These are phyloP conservation scores for Stichopus chloronotus DNA, from an alignment of 35 echinoderm and acorn worm species.

Conservation along the genomic window DNA sequence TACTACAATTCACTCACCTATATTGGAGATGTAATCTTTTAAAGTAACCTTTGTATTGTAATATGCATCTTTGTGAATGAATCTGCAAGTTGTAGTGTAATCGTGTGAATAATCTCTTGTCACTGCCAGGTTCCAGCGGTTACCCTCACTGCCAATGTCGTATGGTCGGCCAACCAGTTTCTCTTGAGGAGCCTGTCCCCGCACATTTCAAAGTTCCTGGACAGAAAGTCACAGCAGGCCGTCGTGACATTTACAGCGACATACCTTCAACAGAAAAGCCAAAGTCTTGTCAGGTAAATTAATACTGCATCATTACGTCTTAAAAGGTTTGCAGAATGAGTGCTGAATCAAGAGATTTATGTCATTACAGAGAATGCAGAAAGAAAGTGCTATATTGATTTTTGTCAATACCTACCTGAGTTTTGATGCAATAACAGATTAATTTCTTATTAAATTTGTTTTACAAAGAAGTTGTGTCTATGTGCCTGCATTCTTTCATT, in stretches of 20 bases:
- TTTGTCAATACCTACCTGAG: no score
- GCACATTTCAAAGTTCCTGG: conserved; percentile 86
- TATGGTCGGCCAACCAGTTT: conserved; percentile 98
- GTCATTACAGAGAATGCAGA: neutral
- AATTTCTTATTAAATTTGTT: no score
- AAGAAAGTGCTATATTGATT: neutral
- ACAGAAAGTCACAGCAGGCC: conserved; percentile 86
- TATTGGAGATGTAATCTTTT: neutral
- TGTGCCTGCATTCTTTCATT: no score
- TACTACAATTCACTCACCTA: neutral
- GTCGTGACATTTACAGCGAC: conserved; percentile 57
- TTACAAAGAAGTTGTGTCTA: no score
- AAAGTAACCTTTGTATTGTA: no score
- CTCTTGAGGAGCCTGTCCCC: conserved; percentile 91
- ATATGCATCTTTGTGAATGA: no score
- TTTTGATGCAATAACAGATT: no score
- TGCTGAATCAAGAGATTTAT: neutral
- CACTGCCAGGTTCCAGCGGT: conserved; percentile 84
- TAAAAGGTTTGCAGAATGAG: neutral
- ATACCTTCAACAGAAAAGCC: conserved; percentile 88
- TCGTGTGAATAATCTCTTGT: neutral
- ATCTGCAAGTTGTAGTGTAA: no score
- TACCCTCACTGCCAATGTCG: conserved; percentile 90
- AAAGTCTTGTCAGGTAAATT: conserved; percentile 81
- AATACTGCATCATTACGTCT: neutral